Evolutionary conservation across 2,797 vertebrate species (phyloP), one percentile per base, ranked within the genome.

Genomic region (Champsocephalus gunnari): DNA sequence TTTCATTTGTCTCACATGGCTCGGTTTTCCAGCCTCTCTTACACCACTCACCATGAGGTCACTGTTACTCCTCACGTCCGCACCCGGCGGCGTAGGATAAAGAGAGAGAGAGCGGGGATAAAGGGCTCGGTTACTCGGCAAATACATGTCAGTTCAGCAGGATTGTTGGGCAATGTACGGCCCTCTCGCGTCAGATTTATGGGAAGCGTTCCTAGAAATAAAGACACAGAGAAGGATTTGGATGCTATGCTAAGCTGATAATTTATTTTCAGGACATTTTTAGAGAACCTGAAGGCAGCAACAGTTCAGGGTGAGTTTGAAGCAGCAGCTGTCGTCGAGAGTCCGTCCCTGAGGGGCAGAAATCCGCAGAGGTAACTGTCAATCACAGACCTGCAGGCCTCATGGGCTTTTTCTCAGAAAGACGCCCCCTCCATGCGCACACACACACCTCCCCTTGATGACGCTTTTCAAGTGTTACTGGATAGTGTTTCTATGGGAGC

Each of bases 401-500:
- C 82, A 41, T 76, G 88, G 86, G 87, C 72, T 86, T 87, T 81
- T 93, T 92, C 90, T 87, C 87, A 92, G 90, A 90, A 86, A 89
- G 80, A 84, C 71, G 77, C 82, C 76, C 89, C 82, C 86, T 87
- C 79, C 48, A 41, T 59, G 41, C 68, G 71, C 73, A 80, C 79
- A 83, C 62, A 80, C 80, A 83, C 82, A 80, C 84, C 88, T 75
- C 82, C 83, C 81, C 84, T 82, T 82, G 88, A 92, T 95, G 95
- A 97, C 92, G 93, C 79, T 95, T 70, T 78, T 95, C 82, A 90
- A 92, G 92, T 86, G 90, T 87, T 80, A 58, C 87, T 91, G 95
- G 92, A 89, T 95, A 93, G 85, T 92, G 92, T 96, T 94, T 94
- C 92, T 92, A 83, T 88, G 86, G 86, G 75, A 93, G 89, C 93